Percentiles rank a stretch among this genome's conserved stretches.
Evolutionary conservation across 2,113 vertebrate genomes (phyloP).

Genomic region (Hylia prasina): DNA sequence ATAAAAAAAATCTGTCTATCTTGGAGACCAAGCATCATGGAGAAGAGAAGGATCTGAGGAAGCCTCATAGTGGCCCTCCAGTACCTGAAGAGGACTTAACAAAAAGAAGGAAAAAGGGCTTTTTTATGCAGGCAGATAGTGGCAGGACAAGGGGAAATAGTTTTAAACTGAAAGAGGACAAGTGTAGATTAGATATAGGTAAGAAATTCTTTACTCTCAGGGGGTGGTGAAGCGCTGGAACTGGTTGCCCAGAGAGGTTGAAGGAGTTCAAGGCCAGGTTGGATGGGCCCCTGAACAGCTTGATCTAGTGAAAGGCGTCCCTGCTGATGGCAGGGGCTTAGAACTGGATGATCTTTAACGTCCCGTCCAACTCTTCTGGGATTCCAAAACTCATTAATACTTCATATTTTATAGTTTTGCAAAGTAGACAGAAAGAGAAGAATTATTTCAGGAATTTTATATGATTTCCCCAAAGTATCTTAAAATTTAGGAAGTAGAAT

Average conservation of each 20-base stretch:
- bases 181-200: neutral
- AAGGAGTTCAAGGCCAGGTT: neutral
- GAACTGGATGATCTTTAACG: neutral
- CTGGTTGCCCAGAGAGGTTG: neutral
- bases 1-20: neutral
- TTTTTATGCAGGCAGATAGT: neutral
- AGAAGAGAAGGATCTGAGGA: neutral
- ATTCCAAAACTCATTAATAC: neutral
- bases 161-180: neutral
- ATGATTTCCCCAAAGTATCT: neutral
- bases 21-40: neutral
- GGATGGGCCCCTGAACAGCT: neutral
- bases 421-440: neutral
- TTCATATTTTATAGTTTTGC: neutral
- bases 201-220: neutral
- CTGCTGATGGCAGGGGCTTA: fast-evolving
- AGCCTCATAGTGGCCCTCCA: neutral
- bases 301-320: neutral
- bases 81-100: neutral
- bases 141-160: neutral
- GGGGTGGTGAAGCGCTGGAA: neutral
- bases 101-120: neutral
- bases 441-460: neutral
- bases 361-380: neutral
- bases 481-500: neutral